Evolutionary conservation across 2,797 vertebrate genomes (phyloP).

Genomic region (Notoglanidium macrostoma): DNA sequence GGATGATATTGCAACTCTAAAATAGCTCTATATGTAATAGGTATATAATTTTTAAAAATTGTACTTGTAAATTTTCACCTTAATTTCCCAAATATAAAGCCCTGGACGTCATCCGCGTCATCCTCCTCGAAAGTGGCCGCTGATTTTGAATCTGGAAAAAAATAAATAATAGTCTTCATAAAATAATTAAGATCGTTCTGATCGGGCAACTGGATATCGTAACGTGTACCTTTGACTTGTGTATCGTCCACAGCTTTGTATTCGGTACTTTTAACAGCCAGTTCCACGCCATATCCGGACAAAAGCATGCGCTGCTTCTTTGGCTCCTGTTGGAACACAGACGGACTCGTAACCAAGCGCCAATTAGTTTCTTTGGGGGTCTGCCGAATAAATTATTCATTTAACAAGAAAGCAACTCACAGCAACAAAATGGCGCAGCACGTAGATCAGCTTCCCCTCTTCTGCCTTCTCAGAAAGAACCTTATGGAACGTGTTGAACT

Average conservation of each 20-base stretch:
- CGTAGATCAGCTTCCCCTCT: constrained; percentile 82
- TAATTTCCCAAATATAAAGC: constrained; percentile 89
- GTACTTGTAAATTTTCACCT: constrained; percentile 76
- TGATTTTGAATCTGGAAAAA: constrained; percentile 77
- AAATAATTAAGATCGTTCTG: neutral
- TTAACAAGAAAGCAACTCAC: constrained; percentile 69
- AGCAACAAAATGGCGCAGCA: constrained; percentile 90
- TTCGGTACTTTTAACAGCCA: constrained; percentile 97
- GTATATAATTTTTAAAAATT: neutral
- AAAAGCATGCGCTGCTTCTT: constrained; percentile 84
- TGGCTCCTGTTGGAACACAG: constrained; percentile 74
- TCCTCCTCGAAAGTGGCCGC: constrained; percentile 71
- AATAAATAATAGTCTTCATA: constrained; percentile 26
- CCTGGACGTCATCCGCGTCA: constrained; percentile 84
- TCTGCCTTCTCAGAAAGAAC: constrained; percentile 82
- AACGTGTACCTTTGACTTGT: constrained; percentile 83
- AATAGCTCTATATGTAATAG: neutral
- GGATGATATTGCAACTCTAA: neutral
- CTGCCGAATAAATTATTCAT: neutral
- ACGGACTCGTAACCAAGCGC: neutral
- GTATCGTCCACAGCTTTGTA: constrained; percentile 95
- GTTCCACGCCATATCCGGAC: constrained; percentile 94
- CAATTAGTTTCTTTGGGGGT: neutral
- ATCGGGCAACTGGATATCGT: no score
- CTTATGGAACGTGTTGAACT: constrained; percentile 88